Evolutionary conservation across 2,113 vertebrate genomes (phyloP).

Genomic region (Alces alces): DNA sequence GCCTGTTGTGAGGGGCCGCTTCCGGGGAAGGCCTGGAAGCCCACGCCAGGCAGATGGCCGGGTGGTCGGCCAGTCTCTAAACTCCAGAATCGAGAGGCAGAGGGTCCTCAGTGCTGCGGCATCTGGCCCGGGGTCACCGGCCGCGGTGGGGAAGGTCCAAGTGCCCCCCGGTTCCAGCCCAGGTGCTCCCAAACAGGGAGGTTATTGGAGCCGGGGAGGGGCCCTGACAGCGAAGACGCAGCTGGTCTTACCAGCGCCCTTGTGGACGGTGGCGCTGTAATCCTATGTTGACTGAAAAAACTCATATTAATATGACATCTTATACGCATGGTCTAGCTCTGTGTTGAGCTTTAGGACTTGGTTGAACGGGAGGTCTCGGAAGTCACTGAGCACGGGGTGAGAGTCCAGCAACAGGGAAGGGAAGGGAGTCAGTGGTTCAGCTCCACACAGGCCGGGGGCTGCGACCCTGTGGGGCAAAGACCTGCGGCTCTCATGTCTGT

Average conservation of each 20-base stretch:
- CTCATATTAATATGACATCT: not conserved
- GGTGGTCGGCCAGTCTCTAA: not conserved
- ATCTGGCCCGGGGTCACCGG: not conserved
- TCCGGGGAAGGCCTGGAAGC: not conserved
- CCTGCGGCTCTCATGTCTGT: slow-evolving; percentile 58
- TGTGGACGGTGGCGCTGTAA: not conserved
- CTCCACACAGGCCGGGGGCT: not conserved
- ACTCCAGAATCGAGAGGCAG: not conserved
- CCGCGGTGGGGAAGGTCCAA: accelerated
- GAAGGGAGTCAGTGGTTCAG: not conserved
- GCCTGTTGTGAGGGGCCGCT: not conserved
- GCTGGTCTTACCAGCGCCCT: not conserved
- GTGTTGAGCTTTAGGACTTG: slow-evolving; percentile 41
- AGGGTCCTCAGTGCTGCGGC: accelerated
- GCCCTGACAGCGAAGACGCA: accelerated
- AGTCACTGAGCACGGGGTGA: not conserved
- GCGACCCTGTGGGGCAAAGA: slow-evolving; percentile 38
- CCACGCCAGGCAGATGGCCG: accelerated
- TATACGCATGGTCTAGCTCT: not conserved
- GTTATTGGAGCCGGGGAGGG: accelerated
- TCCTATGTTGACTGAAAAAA: not conserved
- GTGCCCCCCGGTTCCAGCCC: not conserved
- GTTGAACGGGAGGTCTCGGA: slow-evolving; percentile 64
- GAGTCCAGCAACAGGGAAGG: slow-evolving; percentile 29
- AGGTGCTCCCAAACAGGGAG: not conserved